Base-by-base conservation (phyloP, 2,797 vertebrate genomes). In the Gephyroberyx darwinii region DNA sequence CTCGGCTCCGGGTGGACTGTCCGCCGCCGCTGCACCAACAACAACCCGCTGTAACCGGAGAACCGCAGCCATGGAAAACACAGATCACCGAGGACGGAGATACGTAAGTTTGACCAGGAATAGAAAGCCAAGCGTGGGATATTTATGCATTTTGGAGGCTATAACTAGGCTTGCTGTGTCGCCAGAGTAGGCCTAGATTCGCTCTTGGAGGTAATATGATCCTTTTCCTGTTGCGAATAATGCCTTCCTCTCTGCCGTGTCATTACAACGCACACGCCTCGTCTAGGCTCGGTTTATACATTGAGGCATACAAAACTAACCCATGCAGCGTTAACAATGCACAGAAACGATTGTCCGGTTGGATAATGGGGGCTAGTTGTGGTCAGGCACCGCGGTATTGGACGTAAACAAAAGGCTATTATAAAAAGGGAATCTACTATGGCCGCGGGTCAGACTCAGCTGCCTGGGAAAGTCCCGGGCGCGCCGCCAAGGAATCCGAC, bases 61-160 rank as follows among this genome's bases (percentile, higher is more conserved):
- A 90, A 20, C 76, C 45, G 48, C 74, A 65, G 20, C 79, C 83
- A 5, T 98, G 97, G 96, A 95, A 90, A 4, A 93, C 89, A 71
- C 95, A 96, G 77, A 84, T 93, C 73, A 97, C 96, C 0, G 96
- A 98, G 72, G 98, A 99, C 78, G 96, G 97, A 86, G 97, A 98
- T 93, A 97, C 96, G 97, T 99, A 97, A 95, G 97, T 90, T 19
- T 16, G 5, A 45, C 16, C 9, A 0, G 33, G 41, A 55, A 22
- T 45, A 50, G 1, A 56, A 35, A 2, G 4, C 33, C 43, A 37
- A 31, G 3, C 35, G 17, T 0, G 30, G 41, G 22, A 9, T 83
- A 56, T 84, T 71, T 74, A 20, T 20, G 50, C 7, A 55, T 59
- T 63, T 20, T 22, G 1, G 8, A 53, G 8, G 37, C 2, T 22